Base-by-base conservation (phyloP, 2,797 vertebrate genomes). In the Anguilla anguilla region DNA sequence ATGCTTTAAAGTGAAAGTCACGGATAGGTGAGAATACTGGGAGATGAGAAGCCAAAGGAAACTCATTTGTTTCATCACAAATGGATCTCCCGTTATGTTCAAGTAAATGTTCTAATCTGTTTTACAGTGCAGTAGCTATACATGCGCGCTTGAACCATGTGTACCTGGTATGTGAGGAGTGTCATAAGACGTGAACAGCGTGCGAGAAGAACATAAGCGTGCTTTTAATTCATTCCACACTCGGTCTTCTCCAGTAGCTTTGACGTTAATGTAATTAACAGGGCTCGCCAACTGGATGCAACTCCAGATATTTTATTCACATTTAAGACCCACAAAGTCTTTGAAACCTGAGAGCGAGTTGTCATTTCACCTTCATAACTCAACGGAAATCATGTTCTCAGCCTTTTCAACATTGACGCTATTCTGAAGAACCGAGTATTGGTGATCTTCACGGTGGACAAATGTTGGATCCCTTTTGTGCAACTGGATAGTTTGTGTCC, bases 1-100 rank as follows among this genome's bases (percentile, higher is more conserved):
- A 55, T 55, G 19, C 35, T 88, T 86, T 74, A 57, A 53, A 53
- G 69, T 77, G 69, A 55, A 55, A 83, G 46, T 72, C 28, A 57
- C 3, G 31, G 49, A 51, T 87, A 61, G 51, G 15, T 84, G 82
- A 64, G 82, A 84, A 84, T 86, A 84, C 86, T 87, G 86, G 59
- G 49, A 72, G 28, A 49, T 59, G 57, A 39, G 31, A 49, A 25
- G 35, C 74, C 55, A 46, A 83, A 87, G 83, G 67, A 51, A 77
- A 49, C 15, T 39, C 31, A 59, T 88, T 49, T 31, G 31, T 46
- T 57, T 84, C 82, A 6, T 72, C 49, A 55, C 83, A 57, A 46
- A 74, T 7, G 51, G 51, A 87, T 84, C 46, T 11, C 59, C 67
- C 25, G 46, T 35, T 35, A 22, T 25, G 77, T 61, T 69, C 39